Evolutionary conservation across 2,888 invertebrate genomes (phyloP).

Genomic region (Notodonta ziczac): DNA sequence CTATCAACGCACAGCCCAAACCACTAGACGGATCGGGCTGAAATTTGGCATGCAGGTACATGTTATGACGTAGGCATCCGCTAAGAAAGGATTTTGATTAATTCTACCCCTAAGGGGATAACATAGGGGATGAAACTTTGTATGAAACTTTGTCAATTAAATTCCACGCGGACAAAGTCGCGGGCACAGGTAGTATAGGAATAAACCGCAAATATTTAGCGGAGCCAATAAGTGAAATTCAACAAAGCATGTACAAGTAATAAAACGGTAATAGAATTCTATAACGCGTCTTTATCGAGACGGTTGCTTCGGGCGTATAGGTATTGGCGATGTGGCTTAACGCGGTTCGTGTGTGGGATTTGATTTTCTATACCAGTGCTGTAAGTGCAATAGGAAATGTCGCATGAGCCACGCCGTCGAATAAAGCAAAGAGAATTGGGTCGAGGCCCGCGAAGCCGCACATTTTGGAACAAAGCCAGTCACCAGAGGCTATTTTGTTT

Average conservation of each 20-base stretch:
- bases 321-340: conserved; percentile 46
- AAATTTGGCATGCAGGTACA: too few relatives aligned
- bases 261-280: conserved; percentile 39
- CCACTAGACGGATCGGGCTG: too few relatives aligned
- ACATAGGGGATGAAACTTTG: too few relatives aligned
- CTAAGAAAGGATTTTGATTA: too few relatives aligned
- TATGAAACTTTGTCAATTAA: too few relatives aligned
- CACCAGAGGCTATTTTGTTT: conserved; percentile 64
- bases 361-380: conserved; percentile 52
- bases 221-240: conserved; percentile 15
- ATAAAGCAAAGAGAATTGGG: conserved; percentile 74
- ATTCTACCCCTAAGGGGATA: too few relatives aligned
- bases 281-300: conserved; percentile 34
- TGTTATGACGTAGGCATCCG: too few relatives aligned
- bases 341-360: conserved; percentile 53
- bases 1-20: too few relatives aligned
- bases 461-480: conserved; percentile 76
- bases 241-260: conserved; percentile 25
- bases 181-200: too few relatives aligned
- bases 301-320: conserved; percentile 42
- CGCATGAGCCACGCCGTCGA: conserved; percentile 64
- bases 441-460: conserved; percentile 59
- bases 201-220: conserved; percentile 5
- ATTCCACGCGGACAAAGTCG: too few relatives aligned
- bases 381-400: conserved; percentile 74